Percentiles rank a stretch among this genome's conserved stretches.
phyloP scores from a whole-genome alignment of 1,140 invertebrate genomes.

The Antheraea pernyi region DNA sequence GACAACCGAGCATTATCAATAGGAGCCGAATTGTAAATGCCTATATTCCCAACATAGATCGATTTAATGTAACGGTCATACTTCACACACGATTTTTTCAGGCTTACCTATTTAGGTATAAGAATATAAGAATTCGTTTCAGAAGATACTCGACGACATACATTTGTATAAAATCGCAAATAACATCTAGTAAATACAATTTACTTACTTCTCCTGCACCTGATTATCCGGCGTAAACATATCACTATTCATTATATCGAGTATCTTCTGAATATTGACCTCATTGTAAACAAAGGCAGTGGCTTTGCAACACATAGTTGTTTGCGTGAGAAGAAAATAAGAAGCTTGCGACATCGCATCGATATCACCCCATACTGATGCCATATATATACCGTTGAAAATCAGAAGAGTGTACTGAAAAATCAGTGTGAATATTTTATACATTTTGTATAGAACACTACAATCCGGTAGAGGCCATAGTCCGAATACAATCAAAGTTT shows the following conservation, averaged over 20 bases:
- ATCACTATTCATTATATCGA: slow-evolving; percentile 3
- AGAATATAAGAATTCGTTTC: too few species aligned
- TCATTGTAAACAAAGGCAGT: neutral
- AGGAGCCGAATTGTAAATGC: too few species aligned
- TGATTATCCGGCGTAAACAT: neutral
- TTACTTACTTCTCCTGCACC: neutral
- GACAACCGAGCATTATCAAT: too few species aligned
- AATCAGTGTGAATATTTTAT: neutral
- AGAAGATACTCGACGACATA: too few species aligned
- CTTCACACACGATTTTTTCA: too few species aligned
- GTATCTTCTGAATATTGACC: neutral
- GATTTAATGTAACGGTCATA: too few species aligned
- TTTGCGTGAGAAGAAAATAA: slow-evolving; percentile 5
- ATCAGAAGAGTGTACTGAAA: neutral
- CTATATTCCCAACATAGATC: too few species aligned
- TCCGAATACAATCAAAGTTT: neutral
- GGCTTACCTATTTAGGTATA: too few species aligned
- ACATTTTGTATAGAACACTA: neutral
- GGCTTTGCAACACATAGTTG: neutral
- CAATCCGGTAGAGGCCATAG: neutral
- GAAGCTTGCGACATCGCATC: slow-evolving; percentile 1
- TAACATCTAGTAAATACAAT: too few species aligned
- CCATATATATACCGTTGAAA: neutral
- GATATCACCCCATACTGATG: neutral
- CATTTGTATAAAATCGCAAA: too few species aligned